Conservation (phyloP, 2,797 vertebrate species). For the Cuniculus paca region DNA sequence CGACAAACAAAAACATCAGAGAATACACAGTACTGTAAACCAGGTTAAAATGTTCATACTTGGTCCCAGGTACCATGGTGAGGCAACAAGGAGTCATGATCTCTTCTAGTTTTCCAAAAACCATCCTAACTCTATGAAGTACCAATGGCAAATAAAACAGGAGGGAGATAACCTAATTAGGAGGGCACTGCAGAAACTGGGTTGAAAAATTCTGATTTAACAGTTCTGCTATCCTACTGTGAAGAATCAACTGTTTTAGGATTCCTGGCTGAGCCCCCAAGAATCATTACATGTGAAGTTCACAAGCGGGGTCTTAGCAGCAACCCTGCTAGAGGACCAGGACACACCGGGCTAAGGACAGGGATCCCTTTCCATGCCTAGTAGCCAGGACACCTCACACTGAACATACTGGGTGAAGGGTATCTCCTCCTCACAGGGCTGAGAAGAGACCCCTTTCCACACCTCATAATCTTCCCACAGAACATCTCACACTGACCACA, state of each 20-base stretch:
- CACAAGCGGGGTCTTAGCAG: neutral
- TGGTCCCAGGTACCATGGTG: neutral
- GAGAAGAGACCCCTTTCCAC: neutral
- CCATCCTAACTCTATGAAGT: neutral
- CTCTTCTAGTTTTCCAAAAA: neutral
- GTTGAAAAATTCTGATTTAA: neutral
- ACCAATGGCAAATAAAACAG: neutral
- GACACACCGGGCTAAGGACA: neutral
- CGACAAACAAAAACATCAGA: neutral
- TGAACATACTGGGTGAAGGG: neutral
- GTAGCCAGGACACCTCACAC: neutral
- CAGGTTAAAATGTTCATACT: too few species aligned
- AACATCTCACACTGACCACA: neutral
- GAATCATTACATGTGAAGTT: neutral
- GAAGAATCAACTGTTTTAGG: neutral
- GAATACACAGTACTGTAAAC: neutral
- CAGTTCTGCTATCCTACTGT: neutral
- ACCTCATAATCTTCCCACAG: neutral
- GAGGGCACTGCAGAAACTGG: neutral
- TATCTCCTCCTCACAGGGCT: neutral
- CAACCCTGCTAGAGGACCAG: neutral
- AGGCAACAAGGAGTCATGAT: too few species aligned
- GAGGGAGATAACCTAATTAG: neutral
- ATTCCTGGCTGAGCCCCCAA: neutral
- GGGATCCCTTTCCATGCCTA: neutral